Evolutionary conservation across 2,888 invertebrate species (phyloP).

Genomic region (Stenodema calcarata): DNA sequence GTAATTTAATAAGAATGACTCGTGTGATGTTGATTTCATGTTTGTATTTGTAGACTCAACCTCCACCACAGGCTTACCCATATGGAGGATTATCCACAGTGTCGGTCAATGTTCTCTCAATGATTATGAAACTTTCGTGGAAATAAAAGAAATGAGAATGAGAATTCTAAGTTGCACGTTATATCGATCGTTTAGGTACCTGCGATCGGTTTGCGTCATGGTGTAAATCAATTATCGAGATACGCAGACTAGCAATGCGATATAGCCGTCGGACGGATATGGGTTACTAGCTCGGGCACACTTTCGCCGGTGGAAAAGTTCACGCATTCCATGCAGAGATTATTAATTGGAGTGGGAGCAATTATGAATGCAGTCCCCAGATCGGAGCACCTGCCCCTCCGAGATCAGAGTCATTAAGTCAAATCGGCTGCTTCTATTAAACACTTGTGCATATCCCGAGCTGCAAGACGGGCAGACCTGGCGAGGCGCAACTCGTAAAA

Average conservation of each 20-base stretch:
- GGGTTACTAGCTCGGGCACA: constrained; percentile 1
- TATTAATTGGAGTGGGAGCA: neutral
- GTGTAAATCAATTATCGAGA: neutral
- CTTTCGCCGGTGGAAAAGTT: neutral
- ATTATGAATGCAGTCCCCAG: neutral
- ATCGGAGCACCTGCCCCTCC: neutral
- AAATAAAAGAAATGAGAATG: too few relatives aligned
- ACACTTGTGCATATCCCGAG: neutral
- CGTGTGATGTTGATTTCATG: too few relatives aligned
- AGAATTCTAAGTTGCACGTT: too few relatives aligned
- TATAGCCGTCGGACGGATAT: neutral
- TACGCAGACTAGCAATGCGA: neutral
- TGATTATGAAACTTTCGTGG: too few relatives aligned
- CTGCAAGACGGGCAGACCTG: neutral
- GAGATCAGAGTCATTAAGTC: neutral
- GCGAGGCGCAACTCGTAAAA: neutral
- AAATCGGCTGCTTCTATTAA: neutral
- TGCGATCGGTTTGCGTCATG: too few relatives aligned
- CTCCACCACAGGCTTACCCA: too few relatives aligned
- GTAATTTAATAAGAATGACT: too few relatives aligned
- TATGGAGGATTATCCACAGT: too few relatives aligned
- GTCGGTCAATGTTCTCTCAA: too few relatives aligned
- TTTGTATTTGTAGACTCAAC: too few relatives aligned
- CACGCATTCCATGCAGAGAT: neutral
- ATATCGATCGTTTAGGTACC: neutral